phyloP scores from a whole-genome alignment of 2,113 vertebrate genomes.

The Rousettus leschenaultii region DNA sequence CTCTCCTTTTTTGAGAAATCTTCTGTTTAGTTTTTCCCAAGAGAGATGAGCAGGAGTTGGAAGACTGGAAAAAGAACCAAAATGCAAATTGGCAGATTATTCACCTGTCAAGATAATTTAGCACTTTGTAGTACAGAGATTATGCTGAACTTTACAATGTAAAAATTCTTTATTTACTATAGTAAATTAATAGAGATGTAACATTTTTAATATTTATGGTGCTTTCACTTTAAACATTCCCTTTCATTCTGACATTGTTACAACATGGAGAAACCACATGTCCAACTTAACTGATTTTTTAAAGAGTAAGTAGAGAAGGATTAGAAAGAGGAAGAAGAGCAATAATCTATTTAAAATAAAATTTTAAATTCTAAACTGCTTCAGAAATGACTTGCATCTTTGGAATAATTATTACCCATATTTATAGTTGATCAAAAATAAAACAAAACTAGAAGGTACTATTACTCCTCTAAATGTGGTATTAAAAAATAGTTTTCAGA shows the following conservation, averaged over 20 bases:
- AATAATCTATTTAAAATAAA: background rate
- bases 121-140: background rate
- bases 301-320: background rate
- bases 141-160: background rate
- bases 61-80: background rate
- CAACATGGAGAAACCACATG: background rate
- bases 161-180: slow-evolving; percentile 19
- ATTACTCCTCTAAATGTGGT: background rate
- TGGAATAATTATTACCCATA: background rate
- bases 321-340: background rate
- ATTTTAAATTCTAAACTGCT: background rate
- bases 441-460: background rate
- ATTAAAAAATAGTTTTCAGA: background rate
- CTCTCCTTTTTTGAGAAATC: background rate
- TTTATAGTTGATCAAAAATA: background rate
- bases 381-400: background rate
- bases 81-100: background rate
- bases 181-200: background rate
- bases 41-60: background rate
- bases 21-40: background rate
- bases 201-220: slow-evolving; percentile 34
- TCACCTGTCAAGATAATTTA: slow-evolving; percentile 27
- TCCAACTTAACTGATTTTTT: background rate
- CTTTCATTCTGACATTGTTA: background rate
- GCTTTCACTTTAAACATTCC: background rate